Evolutionary conservation across 2,113 vertebrate species (phyloP).

Genomic region (Podarcis muralis): DNA sequence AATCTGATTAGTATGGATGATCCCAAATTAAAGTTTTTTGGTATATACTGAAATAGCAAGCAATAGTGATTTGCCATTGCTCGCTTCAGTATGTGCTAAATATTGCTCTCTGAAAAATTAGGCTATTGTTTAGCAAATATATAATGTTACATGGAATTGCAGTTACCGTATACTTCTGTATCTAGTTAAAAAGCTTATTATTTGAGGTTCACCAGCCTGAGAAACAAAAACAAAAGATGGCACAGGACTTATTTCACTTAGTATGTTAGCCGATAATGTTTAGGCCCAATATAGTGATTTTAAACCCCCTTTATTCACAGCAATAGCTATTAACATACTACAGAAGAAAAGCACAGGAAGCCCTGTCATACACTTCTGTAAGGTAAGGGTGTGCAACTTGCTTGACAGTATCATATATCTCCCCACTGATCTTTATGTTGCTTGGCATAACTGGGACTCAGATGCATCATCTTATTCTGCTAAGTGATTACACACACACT

Average conservation of each 20-base stretch:
- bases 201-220: background rate
- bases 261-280: background rate
- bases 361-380: background rate
- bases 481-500: background rate
- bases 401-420: background rate
- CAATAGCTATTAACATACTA: conserved; percentile 6
- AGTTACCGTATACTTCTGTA: background rate
- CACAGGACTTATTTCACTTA: background rate
- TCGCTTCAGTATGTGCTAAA: background rate
- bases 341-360: conserved; percentile 11
- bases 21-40: conserved; percentile 22
- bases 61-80: conserved; percentile 38
- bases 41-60: conserved; percentile 63
- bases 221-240: rapidly evolving
- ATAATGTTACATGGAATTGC: conserved; percentile 4
- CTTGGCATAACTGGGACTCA: background rate
- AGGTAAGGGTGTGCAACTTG: background rate
- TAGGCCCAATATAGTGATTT: background rate
- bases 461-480: background rate
- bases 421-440: background rate
- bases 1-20: background rate
- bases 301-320: background rate
- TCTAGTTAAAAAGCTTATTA: background rate
- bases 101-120: conserved; percentile 44
- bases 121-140: conserved; percentile 64